A percentile compares a stretch with the other conserved stretches of the same genome.
Conservation (phyloP, 2,113 vertebrate genomes). For the Macrotis lagotis region DNA sequence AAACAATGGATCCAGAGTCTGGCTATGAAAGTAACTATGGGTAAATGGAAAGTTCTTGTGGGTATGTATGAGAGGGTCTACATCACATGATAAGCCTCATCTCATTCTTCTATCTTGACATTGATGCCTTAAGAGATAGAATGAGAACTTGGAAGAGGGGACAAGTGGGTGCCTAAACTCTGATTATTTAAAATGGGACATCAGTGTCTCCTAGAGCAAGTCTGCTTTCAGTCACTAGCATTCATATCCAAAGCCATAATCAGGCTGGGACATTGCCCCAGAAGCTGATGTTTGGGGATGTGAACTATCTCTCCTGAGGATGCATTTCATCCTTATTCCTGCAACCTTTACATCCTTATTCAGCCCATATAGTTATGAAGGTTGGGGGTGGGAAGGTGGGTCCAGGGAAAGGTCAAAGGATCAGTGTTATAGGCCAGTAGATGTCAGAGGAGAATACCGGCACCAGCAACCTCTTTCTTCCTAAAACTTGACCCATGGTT, state of each 20-base stretch:
- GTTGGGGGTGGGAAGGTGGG: background rate
- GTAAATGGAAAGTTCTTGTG: background rate
- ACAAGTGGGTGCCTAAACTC: background rate
- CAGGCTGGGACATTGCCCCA: background rate
- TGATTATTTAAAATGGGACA: background rate
- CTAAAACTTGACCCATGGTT: background rate
- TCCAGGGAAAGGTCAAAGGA: background rate
- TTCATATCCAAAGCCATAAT: background rate
- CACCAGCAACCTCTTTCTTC: background rate
- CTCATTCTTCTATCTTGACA: background rate
- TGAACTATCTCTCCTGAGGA: background rate
- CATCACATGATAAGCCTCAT: background rate
- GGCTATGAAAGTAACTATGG: background rate
- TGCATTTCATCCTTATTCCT: background rate
- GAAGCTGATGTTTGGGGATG: background rate
- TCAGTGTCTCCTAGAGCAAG: background rate
- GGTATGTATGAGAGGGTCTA: background rate
- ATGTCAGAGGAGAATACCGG: background rate
- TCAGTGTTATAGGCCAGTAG: background rate
- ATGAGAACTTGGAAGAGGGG: background rate
- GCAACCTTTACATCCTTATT: background rate
- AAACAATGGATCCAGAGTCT: background rate
- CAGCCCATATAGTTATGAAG: background rate
- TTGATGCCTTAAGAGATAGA: background rate
- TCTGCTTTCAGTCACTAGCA: background rate